A percentile compares a stretch with the other conserved stretches of the same genome.
Evolutionary conservation across 2,888 invertebrate species (phyloP).

Genomic region (Sphaerophoria taeniata): DNA sequence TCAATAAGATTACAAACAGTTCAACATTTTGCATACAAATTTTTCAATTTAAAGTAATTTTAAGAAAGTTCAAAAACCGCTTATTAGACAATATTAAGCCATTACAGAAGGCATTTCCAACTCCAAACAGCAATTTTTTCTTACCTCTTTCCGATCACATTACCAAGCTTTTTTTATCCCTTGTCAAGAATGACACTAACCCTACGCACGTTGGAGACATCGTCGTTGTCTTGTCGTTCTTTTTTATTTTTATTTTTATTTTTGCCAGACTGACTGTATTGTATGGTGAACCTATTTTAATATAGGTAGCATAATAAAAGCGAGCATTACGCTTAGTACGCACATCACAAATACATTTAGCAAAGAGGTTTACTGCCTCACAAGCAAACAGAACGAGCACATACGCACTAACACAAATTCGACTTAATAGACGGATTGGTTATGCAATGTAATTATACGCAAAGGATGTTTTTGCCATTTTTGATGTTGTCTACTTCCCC

Average conservation of each 20-base stretch:
- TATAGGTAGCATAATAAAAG: slow-evolving; percentile 2
- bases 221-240: not conserved
- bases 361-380: not conserved
- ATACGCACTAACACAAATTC: not conserved
- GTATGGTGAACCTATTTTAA: not conserved
- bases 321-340: slow-evolving; percentile 14
- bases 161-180: not conserved
- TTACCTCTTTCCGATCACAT: slow-evolving; percentile 25
- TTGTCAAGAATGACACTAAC: no score
- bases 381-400: not conserved
- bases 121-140: slow-evolving; percentile 9
- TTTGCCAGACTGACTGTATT: not conserved
- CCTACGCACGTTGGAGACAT: not conserved
- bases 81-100: slow-evolving; percentile 31
- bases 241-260: not conserved
- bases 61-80: slow-evolving; percentile 8
- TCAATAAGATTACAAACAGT: not conserved
- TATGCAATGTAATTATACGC: slow-evolving; percentile 37
- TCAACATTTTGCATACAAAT: slow-evolving; percentile 8
- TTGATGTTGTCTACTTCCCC: not conserved
- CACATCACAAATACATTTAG: slow-evolving; percentile 7
- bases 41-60: slow-evolving; percentile 15
- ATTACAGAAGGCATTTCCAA: slow-evolving; percentile 23
- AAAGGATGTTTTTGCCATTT: slow-evolving; percentile 19
- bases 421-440: slow-evolving; percentile 28